A percentile compares a stretch with the other conserved stretches of the same genome.
phyloP scores from a whole-genome alignment of 2,888 invertebrate genomes.

The Athalia circularis region DNA sequence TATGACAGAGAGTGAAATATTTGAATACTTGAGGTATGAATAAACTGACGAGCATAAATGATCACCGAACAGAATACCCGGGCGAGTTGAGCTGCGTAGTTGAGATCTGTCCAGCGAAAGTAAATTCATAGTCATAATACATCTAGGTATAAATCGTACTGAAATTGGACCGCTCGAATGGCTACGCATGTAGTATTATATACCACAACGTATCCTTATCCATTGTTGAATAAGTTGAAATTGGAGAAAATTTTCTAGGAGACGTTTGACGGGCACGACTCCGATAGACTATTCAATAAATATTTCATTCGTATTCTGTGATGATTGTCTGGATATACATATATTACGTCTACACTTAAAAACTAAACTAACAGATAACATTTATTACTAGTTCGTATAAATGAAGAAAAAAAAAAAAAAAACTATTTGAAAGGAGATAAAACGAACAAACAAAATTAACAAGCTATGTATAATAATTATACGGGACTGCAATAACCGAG shows the following conservation, averaged over 20 bases:
- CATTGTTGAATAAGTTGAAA: not conserved
- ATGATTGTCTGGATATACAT: conserved; percentile 68
- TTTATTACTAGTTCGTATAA: conserved; percentile 42
- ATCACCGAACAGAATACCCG: not conserved
- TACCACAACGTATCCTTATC: too few relatives aligned
- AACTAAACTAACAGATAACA: conserved; percentile 49
- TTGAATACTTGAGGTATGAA: conserved; percentile 7
- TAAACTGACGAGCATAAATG: conserved; percentile 6
- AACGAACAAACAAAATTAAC: conserved; percentile 45
- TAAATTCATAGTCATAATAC: conserved; percentile 19
- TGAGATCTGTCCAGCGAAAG: conserved; percentile 21
- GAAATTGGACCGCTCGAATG: conserved; percentile 34
- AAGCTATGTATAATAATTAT: conserved; percentile 35
- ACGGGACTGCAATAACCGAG: conserved; percentile 45
- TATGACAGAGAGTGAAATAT: not conserved
- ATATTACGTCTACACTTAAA: conserved; percentile 62
- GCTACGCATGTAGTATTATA: conserved; percentile 17
- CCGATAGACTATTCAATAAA: conserved; percentile 63
- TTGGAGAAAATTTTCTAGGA: conserved; percentile 12
- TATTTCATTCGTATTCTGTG: conserved; percentile 72
- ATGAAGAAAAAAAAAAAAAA: conserved; percentile 18
- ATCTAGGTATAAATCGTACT: not conserved
- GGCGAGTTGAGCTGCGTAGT: conserved; percentile 9
- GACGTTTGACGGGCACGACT: conserved; percentile 37
- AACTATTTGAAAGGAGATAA: conserved; percentile 19